Evolutionary conservation across 2,888 invertebrate species (phyloP).

Genomic region (Dione vanillae): DNA sequence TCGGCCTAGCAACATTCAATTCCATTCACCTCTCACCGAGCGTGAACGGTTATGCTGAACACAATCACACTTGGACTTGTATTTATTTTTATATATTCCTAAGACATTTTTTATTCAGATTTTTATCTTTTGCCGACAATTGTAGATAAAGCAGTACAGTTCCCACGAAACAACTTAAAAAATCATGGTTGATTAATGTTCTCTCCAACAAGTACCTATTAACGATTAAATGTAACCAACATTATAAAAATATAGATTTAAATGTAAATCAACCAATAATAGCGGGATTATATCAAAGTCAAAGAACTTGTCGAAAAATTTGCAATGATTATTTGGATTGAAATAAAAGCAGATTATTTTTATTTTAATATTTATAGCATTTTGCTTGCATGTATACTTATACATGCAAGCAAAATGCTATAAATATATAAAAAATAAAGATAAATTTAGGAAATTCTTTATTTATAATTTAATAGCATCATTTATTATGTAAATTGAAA

Average conservation of each 20-base stretch:
- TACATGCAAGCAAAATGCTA: too few species aligned
- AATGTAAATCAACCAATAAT: too few species aligned
- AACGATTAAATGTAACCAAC: not conserved
- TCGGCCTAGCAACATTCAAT: slow-evolving; percentile 78
- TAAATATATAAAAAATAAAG: too few species aligned
- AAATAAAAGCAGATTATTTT: not conserved
- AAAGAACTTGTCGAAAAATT: too few species aligned
- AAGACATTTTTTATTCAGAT: slow-evolving; percentile 45
- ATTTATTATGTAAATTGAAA: slow-evolving; percentile 48
- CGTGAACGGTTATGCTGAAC: slow-evolving; percentile 69
- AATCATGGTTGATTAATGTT: slow-evolving; percentile 40
- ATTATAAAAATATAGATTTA: too few species aligned
- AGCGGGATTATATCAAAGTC: too few species aligned
- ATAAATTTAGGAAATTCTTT: not conserved
- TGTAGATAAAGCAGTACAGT: slow-evolving; percentile 30
- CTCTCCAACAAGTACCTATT: not conserved
- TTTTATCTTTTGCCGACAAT: slow-evolving; percentile 34
- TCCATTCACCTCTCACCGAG: slow-evolving; percentile 83
- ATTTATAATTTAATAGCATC: slow-evolving; percentile 28
- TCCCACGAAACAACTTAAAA: slow-evolving; percentile 47
- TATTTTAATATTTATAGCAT: not conserved
- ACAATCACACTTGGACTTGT: slow-evolving; percentile 45
- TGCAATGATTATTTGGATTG: too few species aligned
- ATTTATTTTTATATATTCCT: slow-evolving; percentile 48
- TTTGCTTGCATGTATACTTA: too few species aligned